phyloP scores from a whole-genome alignment of 2,113 vertebrate genomes.

The Scophthalmus maximus region DNA sequence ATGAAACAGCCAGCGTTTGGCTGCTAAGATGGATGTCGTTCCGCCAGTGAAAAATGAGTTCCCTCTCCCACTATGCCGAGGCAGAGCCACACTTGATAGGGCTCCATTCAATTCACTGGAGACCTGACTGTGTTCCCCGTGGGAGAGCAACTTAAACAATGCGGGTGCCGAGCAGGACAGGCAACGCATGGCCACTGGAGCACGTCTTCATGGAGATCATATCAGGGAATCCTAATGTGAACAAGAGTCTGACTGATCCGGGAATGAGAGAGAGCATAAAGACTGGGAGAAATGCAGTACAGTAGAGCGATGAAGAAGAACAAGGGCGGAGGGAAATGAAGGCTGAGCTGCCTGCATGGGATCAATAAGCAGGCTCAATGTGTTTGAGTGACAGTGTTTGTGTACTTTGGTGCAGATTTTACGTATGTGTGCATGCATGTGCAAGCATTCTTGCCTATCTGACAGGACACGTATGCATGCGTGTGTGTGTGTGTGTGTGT shows the following conservation, averaged over 20 bases:
- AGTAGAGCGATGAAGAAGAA: constrained; percentile 68
- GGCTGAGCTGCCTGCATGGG: constrained; percentile 69
- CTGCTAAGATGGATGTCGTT: constrained; percentile 80
- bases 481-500: constrained; percentile 4
- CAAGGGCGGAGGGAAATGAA: constrained; percentile 59
- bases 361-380: constrained; percentile 61
- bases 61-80: constrained; percentile 62
- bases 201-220: constrained; percentile 81
- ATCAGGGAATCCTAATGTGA: constrained; percentile 81
- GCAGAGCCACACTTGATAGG: constrained; percentile 72
- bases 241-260: constrained; percentile 78
- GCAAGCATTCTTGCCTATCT: constrained; percentile 11
- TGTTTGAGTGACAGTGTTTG: constrained; percentile 38
- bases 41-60: constrained; percentile 80
- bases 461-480: constrained; percentile 33
- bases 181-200: constrained; percentile 79
- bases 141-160: constrained; percentile 76
- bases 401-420: not conserved
- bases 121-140: constrained; percentile 65
- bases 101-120: constrained; percentile 75
- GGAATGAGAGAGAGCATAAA: constrained; percentile 72
- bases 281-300: constrained; percentile 66
- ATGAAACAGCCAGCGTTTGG: constrained; percentile 82
- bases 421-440: constrained; percentile 8
- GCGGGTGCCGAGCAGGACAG: constrained; percentile 73